These are phyloP conservation scores for Aurelia sp. DNA, from an alignment of 30 jellyfish, hydroid and myxozoan species.

Conservation along the genomic window DNA sequence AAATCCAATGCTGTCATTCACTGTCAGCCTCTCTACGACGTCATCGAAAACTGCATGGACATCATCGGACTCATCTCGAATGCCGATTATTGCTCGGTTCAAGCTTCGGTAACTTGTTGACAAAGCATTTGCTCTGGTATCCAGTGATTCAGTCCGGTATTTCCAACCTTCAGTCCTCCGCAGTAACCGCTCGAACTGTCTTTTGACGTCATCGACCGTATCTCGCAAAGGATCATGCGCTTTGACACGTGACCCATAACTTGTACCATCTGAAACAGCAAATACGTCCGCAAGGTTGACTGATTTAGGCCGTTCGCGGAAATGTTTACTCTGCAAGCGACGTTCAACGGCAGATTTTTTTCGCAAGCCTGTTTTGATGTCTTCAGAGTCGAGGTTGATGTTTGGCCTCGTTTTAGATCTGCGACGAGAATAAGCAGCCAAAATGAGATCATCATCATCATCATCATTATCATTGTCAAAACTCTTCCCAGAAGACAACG, in stretches of 20 bases:
- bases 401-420: conserved; percentile 29
- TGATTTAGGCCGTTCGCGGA: conserved; percentile 72
- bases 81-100: conserved; percentile 53
- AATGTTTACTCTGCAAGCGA: conserved; percentile 37
- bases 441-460: conserved; percentile 12
- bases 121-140: conserved; percentile 40
- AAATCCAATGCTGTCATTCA: conserved; percentile 55
- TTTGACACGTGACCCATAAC: background rate
- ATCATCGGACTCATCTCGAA: conserved; percentile 71
- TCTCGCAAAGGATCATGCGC: conserved; percentile 49
- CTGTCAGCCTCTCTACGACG: conserved; percentile 74
- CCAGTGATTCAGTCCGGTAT: conserved; percentile 64
- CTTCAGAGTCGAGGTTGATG: conserved; percentile 64
- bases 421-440: conserved; percentile 6
- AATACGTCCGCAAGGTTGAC: conserved; percentile 55
- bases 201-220: conserved; percentile 48
- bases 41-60: conserved; percentile 47
- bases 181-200: conserved; percentile 54
- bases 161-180: conserved; percentile 69
- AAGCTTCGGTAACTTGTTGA: conserved; percentile 54
- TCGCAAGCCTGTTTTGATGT: conserved; percentile 66
- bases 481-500: background rate
- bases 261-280: conserved; percentile 24
- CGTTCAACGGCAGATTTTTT: conserved; percentile 70
- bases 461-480: background rate